Conservation (phyloP, 2,113 vertebrate genomes). For the Anolis sagrei region DNA sequence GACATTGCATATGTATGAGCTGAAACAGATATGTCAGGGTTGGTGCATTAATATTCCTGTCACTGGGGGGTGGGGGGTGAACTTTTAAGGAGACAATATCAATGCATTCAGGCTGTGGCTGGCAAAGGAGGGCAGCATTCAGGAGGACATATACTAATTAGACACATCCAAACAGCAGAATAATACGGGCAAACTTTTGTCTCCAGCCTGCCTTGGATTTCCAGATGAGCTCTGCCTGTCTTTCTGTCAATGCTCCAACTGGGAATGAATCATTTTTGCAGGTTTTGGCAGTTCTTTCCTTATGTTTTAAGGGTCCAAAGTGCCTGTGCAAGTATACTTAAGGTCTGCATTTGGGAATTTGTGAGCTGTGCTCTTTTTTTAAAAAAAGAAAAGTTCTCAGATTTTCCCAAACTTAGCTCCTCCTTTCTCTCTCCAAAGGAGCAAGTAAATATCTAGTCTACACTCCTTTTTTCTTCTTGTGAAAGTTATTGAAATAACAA, state of each 20-base stretch:
- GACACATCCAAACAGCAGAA: slow-evolving; percentile 84
- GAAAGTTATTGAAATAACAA: too few species aligned
- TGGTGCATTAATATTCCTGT: slow-evolving; percentile 99
- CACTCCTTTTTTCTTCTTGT: background rate
- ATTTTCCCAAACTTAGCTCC: background rate
- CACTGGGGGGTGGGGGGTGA: slow-evolving; percentile 95
- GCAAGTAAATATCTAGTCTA: background rate
- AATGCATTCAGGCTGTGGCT: slow-evolving; percentile 94
- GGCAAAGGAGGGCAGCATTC: slow-evolving; percentile 87
- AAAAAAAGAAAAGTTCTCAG: background rate
- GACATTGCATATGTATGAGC: slow-evolving; percentile 99
- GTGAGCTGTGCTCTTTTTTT: background rate
- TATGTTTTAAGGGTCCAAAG: background rate
- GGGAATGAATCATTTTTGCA: background rate
- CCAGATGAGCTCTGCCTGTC: slow-evolving; percentile 22
- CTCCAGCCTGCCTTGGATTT: slow-evolving; percentile 27
- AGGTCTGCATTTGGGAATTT: background rate
- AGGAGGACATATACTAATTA: slow-evolving; percentile 85
- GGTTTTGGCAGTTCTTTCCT: background rate
- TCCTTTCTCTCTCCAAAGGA: background rate
- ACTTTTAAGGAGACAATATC: slow-evolving; percentile 98
- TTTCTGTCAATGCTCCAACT: background rate
- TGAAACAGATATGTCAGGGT: slow-evolving; percentile 99
- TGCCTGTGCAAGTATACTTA: background rate
- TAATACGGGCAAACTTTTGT: slow-evolving; percentile 44